phyloP scores from a whole-genome alignment of 2,888 invertebrate genomes.

The Artemia sinica region DNA sequence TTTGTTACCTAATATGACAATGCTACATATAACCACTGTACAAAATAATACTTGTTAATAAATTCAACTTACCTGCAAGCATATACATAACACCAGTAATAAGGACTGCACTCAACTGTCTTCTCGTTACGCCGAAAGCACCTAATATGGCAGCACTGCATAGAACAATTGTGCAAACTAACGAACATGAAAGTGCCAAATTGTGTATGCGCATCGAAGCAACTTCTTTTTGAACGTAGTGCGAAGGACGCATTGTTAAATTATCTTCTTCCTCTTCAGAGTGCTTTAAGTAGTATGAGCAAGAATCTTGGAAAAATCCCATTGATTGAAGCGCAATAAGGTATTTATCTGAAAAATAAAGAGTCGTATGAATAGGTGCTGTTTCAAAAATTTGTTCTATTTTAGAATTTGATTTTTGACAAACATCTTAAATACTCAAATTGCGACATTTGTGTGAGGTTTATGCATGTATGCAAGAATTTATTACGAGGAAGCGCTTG shows the following conservation, averaged over 20 bases:
- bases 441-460: too few species aligned
- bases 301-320: neutral
- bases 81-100: slow-evolving; percentile 87
- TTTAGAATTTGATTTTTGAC: too few species aligned
- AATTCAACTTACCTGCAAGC: slow-evolving; percentile 51
- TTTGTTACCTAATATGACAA: neutral
- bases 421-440: too few species aligned
- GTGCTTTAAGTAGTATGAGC: slow-evolving; percentile 1
- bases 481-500: too few species aligned
- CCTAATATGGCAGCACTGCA: slow-evolving; percentile 74
- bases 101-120: slow-evolving; percentile 80
- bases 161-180: slow-evolving; percentile 73
- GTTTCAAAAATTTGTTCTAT: too few species aligned
- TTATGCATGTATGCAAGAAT: too few species aligned
- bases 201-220: slow-evolving; percentile 52
- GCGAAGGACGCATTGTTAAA: neutral
- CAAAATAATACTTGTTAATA: neutral
- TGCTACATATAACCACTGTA: too few species aligned
- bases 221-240: neutral
- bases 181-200: slow-evolving; percentile 78
- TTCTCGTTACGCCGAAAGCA: slow-evolving; percentile 67
- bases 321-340: neutral
- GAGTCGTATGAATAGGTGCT: too few species aligned
- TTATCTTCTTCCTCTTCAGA: neutral
- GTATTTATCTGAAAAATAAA: neutral